phyloP scores from a whole-genome alignment of 2,797 vertebrate genomes.

The Pterois miles region DNA sequence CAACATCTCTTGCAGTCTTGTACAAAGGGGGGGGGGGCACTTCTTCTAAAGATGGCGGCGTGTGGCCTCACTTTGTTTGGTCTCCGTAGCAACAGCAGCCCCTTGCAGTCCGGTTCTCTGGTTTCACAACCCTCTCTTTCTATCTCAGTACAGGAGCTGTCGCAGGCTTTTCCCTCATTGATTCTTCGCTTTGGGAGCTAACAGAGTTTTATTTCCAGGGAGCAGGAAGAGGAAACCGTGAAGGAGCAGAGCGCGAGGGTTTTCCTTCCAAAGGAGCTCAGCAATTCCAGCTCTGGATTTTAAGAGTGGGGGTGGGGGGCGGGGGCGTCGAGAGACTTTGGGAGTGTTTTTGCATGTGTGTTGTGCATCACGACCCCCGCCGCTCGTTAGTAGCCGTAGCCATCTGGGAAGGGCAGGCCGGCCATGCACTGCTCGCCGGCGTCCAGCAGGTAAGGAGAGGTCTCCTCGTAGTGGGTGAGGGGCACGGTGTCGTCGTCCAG shows the following conservation, averaged over 20 bases:
- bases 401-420: slow-evolving; percentile 87
- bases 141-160: slow-evolving; percentile 38
- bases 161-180: slow-evolving; percentile 25
- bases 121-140: slow-evolving; percentile 46
- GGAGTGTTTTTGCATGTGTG: slow-evolving; percentile 54
- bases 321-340: slow-evolving; percentile 41
- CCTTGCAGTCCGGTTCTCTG: slow-evolving; percentile 55
- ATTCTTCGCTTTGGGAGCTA: slow-evolving; percentile 34
- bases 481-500: slow-evolving; percentile 92
- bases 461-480: slow-evolving; percentile 93
- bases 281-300: slow-evolving; percentile 64
- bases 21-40: slow-evolving; percentile 52
- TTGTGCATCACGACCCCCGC: neutral
- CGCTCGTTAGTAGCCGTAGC: slow-evolving; percentile 88
- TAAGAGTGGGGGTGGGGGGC: slow-evolving; percentile 3
- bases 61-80: slow-evolving; percentile 57
- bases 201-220: slow-evolving; percentile 51
- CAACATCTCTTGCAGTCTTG: slow-evolving; percentile 73
- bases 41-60: slow-evolving; percentile 54
- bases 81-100: slow-evolving; percentile 82
- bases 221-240: slow-evolving; percentile 48
- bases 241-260: slow-evolving; percentile 37
- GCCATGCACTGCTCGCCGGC: slow-evolving; percentile 86
- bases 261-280: slow-evolving; percentile 51
- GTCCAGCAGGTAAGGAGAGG: slow-evolving; percentile 88